Percentiles rank a stretch among this genome's conserved stretches.
These are phyloP conservation scores for Phania funesta DNA, from an alignment of 2,888 invertebrate species.

Conservation along the genomic window DNA sequence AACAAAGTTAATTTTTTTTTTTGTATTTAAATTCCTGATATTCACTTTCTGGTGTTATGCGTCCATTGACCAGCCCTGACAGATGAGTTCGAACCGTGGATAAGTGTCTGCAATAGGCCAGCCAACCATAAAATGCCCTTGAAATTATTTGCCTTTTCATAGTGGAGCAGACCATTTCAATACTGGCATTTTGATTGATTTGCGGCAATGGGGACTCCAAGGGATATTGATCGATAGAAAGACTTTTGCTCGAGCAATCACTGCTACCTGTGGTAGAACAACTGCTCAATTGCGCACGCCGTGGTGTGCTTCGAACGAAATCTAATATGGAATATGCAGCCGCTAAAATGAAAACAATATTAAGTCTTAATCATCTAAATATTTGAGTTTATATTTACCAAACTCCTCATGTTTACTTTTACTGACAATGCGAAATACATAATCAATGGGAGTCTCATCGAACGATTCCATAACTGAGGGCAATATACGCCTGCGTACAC, in stretches of 20 bases:
- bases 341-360: conserved; percentile 79
- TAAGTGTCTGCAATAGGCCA: conserved; percentile 95
- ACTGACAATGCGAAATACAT: conserved; percentile 94
- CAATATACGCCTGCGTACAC: conserved; percentile 84
- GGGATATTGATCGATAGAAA: conserved; percentile 80
- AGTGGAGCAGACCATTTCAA: conserved; percentile 92
- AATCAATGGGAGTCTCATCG: conserved; percentile 85
- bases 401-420: conserved; percentile 87
- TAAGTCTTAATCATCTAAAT: background rate
- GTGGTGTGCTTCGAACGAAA: conserved; percentile 80
- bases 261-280: conserved; percentile 85
- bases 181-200: conserved; percentile 82
- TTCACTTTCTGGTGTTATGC: conserved; percentile 84
- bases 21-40: background rate
- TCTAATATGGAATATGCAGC: conserved; percentile 87
- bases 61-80: conserved; percentile 90
- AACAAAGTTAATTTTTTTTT: background rate
- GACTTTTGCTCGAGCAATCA: conserved; percentile 83
- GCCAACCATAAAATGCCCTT: conserved; percentile 97
- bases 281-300: conserved; percentile 82
- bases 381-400: conserved; percentile 80
- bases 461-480: conserved; percentile 84
- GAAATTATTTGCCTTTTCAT: conserved; percentile 97
- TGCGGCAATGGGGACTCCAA: conserved; percentile 76
- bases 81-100: conserved; percentile 95